Evolutionary conservation across 2,797 vertebrate species (phyloP).

Genomic region (Onychomys torridus): DNA sequence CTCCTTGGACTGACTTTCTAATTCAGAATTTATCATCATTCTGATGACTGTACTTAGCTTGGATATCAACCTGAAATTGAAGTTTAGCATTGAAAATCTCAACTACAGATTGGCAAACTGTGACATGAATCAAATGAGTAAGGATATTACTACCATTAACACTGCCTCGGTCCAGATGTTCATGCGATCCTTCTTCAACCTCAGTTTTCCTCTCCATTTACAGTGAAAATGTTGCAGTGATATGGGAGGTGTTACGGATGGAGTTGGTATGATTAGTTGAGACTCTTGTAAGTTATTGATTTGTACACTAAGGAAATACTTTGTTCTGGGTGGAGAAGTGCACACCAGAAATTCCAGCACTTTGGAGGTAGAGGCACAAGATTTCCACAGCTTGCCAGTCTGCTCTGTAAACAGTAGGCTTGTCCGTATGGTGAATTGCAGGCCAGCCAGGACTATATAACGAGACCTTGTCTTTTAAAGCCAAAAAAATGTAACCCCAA

Average conservation of each 20-base stretch:
- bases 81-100: slow-evolving; percentile 29
- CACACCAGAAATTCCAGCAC: background rate
- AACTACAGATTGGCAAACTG: slow-evolving; percentile 27
- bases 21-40: slow-evolving; percentile 58
- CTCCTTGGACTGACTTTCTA: slow-evolving; percentile 40
- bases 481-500: background rate
- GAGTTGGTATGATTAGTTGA: slow-evolving; percentile 43
- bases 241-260: slow-evolving; percentile 40
- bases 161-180: slow-evolving; percentile 48
- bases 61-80: slow-evolving; percentile 56
- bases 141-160: too few species aligned
- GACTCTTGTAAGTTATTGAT: background rate
- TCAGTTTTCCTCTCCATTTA: slow-evolving; percentile 37
- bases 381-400: background rate
- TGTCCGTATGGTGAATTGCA: background rate
- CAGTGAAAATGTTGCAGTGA: slow-evolving; percentile 60
- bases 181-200: background rate
- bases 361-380: background rate
- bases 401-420: background rate
- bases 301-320: slow-evolving; percentile 45
- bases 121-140: slow-evolving; percentile 28
- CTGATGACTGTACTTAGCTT: slow-evolving; percentile 43
- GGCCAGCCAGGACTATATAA: background rate
- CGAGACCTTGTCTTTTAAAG: background rate
- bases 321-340: background rate